phyloP scores from a whole-genome alignment of 2,113 vertebrate species.

The Todiramphus chloris region DNA sequence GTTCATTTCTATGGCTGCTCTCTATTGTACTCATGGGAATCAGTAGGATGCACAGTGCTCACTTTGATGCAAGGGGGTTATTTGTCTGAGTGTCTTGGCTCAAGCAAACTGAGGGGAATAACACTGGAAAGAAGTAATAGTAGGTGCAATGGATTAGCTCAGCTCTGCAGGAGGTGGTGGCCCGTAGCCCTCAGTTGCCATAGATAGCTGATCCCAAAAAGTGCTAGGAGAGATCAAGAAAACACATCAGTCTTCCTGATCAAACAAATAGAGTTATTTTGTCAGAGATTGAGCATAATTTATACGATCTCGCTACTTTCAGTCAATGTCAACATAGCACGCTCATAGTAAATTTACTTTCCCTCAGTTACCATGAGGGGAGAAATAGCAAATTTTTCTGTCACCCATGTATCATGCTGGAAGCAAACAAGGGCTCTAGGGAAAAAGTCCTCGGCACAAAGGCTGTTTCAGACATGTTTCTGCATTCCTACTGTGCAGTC shows the following conservation, averaged over 20 bases:
- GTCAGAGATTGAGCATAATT: neutral
- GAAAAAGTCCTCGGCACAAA: neutral
- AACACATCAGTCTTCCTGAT: neutral
- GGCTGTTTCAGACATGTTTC: neutral
- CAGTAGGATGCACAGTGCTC: neutral
- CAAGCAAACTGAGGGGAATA: neutral
- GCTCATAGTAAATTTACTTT: neutral
- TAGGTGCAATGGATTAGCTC: neutral
- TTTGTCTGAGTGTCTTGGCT: neutral
- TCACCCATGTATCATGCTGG: neutral
- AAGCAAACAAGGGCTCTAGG: neutral
- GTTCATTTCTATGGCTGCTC: neutral
- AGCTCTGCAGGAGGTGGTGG: neutral
- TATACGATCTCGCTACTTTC: neutral
- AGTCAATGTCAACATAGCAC: neutral
- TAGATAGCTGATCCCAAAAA: neutral
- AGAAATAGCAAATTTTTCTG: neutral
- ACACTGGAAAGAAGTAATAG: neutral
- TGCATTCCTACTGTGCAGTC: neutral
- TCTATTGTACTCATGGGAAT: neutral
- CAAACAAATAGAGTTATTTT: neutral
- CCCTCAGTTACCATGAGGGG: neutral
- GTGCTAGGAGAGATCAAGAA: neutral
- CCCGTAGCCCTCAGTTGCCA: neutral
- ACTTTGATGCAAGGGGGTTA: neutral